Evolutionary conservation across 2,797 vertebrate genomes (phyloP), one percentile per base, ranked within the genome.

Genomic region (Notolepis coatsorum): DNA sequence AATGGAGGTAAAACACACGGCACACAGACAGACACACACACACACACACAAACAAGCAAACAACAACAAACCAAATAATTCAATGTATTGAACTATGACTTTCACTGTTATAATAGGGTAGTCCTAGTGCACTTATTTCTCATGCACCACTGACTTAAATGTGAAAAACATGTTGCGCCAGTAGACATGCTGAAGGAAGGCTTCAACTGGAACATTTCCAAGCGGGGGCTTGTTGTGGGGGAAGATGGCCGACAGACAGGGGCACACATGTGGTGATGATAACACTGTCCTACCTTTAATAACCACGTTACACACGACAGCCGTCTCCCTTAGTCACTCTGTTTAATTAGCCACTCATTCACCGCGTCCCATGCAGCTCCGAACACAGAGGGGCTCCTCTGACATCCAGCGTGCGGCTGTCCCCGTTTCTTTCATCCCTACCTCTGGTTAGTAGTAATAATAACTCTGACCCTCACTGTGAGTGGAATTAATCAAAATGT

Each of bases 391-490:
- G 43, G 24, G 42, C 24, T 73, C 74, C 8, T 46, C 33, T 57
- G 61, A 66, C 56, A 75, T 67, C 43, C 57, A 61, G 73, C 56
- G n/a, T n/a, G n/a, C n/a, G n/a, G 69, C 43, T 67, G 77, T 81
- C 74, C 72, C 79, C 73, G 52, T 84, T 83, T 81, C 68, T 66
- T 73, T 79, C 71, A 70, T 65, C 51, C 67, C 43, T 61, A 80
- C 77, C 79, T 82, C 52, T 48, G 70, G 68, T n/a, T n/a, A n/a
- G n/a, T 66, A 63, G 76, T 85, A 85, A 88, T 85, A 87, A 90
- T 81, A 89, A 81, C 80, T 61, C 69, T 82, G 88, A 87, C 82
- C 82, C 79, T 87, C 80, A 71, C 60, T 69, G 65, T 69, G 74
- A 84, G 65, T 65, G 55, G 75, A 84, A 90, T 85, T 58, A 66